Base-by-base conservation (phyloP, 64 coral and sea anemone species). In the Stichodactyla mertensii region DNA sequence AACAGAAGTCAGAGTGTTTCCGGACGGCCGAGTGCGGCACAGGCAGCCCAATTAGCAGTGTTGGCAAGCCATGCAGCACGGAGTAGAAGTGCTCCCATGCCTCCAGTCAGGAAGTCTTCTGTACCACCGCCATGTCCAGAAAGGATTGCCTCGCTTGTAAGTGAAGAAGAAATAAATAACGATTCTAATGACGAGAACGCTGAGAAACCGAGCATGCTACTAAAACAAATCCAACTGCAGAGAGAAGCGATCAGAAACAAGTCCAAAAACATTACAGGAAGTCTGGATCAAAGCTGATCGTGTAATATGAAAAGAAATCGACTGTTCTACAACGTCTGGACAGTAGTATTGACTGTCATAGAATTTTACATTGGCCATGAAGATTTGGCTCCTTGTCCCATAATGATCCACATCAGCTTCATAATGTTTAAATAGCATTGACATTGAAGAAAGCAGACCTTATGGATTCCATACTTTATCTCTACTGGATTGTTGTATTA, bases 61-160 rank as follows among this genome's bases (percentile, higher is more conserved):
- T 78, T 97, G 55, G 94, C 94, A 16, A 97, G 94, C 84, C 94
- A 97, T 78, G 94, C 94, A 12, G 94, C 94, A 14, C 86, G 94
- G 15, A 97, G 94, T 54, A 89, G 94, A 85, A 97, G 94, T 87
- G 94, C 91, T 6, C 94, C 94, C 11, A 97, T 97, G 94, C 94
- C 94, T 7, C 94, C 94, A 6, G 83, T 86, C 15, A 89, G 94
- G 64, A 97, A 97, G 55, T 97, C 94, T 5, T 97, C 94, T 6
- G 94, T 89, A 24, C 85, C 86, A 53, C 93, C 85, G 6, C 60
- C 88, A 10, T 84, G 56, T 15, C 94, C 91, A 24, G 88, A 78
- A 16, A 77, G 85, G 67, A 83, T 52, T 18, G 89, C 91, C 24
- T 52, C 79, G 6, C 55, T 86, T 4, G 55, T 84, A 6, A 62